Evolutionary conservation across 2,113 vertebrate species (phyloP).

Genomic region (Rhinolophus ferrumequinum): DNA sequence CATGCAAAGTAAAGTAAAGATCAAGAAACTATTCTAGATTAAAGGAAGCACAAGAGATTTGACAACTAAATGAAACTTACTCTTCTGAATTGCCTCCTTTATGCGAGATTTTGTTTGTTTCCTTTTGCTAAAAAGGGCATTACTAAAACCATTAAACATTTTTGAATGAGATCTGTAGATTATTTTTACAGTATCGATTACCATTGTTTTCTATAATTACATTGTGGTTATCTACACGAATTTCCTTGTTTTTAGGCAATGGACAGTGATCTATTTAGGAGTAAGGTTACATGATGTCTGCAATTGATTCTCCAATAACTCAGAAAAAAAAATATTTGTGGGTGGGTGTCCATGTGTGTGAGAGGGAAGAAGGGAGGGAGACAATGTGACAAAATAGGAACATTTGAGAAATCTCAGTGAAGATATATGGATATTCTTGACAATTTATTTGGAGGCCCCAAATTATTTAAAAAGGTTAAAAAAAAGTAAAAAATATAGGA

Average conservation of each 20-base stretch:
- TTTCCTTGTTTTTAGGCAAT: background rate
- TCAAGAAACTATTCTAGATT: background rate
- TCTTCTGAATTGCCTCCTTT: background rate
- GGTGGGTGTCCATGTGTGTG: no score
- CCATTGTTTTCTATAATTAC: background rate
- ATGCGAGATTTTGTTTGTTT: background rate
- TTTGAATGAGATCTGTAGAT: background rate
- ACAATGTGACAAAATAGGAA: background rate
- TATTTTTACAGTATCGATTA: background rate
- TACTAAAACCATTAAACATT: background rate
- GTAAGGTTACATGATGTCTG: background rate
- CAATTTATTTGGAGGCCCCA: background rate
- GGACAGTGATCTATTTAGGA: background rate
- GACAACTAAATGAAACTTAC: slow-evolving; percentile 1
- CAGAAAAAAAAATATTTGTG: background rate
- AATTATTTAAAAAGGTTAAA: background rate
- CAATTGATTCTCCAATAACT: background rate
- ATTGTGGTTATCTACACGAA: background rate
- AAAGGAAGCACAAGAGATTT: background rate
- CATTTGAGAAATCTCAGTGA: background rate
- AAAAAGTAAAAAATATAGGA: background rate
- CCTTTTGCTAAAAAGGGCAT: background rate
- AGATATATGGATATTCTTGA: background rate
- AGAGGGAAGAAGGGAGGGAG: no score
- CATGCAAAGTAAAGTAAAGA: background rate